These are phyloP conservation scores for Cinclus mexicanus DNA, from an alignment of 2,113 vertebrate genomes.

Conservation along the genomic window DNA sequence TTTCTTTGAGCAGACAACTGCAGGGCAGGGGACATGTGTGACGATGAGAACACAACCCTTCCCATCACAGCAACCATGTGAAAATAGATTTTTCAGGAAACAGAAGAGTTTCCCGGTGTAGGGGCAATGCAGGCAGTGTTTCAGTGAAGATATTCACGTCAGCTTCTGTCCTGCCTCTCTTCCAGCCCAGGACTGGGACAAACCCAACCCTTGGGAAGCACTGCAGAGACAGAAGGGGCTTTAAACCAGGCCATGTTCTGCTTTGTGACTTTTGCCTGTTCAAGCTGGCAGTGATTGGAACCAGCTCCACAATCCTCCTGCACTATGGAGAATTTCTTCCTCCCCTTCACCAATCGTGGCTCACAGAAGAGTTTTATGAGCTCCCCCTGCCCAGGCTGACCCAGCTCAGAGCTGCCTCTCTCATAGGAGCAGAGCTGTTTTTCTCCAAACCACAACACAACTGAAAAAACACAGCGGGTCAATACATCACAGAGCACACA, in stretches of 20 bases:
- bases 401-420: not conserved
- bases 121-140: not conserved
- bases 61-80: not conserved
- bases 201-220: not conserved
- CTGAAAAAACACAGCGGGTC: slow-evolving; percentile 44
- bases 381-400: not conserved
- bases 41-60: not conserved
- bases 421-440: not conserved
- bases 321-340: not conserved
- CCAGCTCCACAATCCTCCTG: not conserved
- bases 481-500: slow-evolving; percentile 45
- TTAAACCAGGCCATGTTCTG: not conserved
- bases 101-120: not conserved
- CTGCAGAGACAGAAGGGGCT: not conserved
- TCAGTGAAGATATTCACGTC: rapidly evolving
- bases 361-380: not conserved
- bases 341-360: not conserved
- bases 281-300: not conserved
- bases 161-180: not conserved
- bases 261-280: not conserved
- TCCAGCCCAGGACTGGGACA: not conserved
- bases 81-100: not conserved
- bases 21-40: not conserved
- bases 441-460: slow-evolving; percentile 36
- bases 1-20: not conserved